Evolutionary conservation across 2,113 vertebrate genomes (phyloP).

Genomic region (Paratilapia polleni): DNA sequence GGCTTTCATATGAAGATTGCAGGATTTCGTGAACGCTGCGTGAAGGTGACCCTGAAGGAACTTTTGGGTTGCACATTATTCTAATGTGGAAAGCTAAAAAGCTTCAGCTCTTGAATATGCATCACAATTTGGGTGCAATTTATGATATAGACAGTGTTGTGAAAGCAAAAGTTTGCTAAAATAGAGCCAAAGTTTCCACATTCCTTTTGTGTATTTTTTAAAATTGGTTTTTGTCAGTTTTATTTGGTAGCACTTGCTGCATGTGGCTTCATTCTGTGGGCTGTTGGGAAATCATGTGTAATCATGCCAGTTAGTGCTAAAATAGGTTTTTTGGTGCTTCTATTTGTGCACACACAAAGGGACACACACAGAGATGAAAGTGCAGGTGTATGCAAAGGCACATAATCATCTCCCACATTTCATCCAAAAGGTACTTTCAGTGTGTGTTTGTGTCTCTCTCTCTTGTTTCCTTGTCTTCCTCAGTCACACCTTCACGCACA

Average conservation of each 20-base stretch:
- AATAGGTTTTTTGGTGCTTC: slow-evolving; percentile 15
- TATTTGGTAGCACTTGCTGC: background rate
- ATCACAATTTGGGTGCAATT: background rate
- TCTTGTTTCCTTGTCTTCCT: background rate
- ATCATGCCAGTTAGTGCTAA: slow-evolving; percentile 28
- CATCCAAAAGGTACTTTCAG: background rate
- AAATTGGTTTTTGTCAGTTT: background rate
- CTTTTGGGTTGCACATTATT: background rate
- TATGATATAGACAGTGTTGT: too few relatives aligned
- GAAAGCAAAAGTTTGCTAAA: background rate
- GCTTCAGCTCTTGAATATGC: too few relatives aligned
- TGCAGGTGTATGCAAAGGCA: background rate
- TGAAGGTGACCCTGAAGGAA: background rate
- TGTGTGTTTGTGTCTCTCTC: background rate
- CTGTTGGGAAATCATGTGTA: slow-evolving; percentile 43
- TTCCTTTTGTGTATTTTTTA: background rate
- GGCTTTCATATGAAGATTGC: background rate
- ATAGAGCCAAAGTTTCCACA: background rate
- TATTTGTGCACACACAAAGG: background rate
- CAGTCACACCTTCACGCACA: background rate
- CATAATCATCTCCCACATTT: background rate
- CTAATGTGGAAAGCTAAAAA: background rate
- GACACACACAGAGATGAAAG: background rate
- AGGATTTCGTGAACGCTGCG: background rate
- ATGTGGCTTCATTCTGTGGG: background rate